These are phyloP conservation scores for Eudasyphora cyanicolor DNA, from an alignment of 2,888 invertebrate genomes.

Conservation along the genomic window DNA sequence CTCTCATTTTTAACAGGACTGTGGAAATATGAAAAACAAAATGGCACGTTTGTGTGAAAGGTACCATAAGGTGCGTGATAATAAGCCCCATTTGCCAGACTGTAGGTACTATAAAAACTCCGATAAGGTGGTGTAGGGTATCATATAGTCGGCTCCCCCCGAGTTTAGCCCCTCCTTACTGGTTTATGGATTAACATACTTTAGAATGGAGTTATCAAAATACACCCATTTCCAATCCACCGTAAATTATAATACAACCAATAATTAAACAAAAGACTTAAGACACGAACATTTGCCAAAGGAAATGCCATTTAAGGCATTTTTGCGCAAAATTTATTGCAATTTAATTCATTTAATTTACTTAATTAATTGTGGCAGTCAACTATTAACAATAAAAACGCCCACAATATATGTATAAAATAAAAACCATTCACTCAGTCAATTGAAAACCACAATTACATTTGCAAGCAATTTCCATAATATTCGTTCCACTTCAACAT, in stretches of 20 bases:
- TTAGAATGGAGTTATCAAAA: no score
- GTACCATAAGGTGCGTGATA: no score
- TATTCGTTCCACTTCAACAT: neutral
- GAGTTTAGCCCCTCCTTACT: no score
- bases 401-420: neutral
- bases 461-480: conserved; percentile 11
- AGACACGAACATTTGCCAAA: neutral
- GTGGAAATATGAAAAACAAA: no score
- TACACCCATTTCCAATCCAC: no score
- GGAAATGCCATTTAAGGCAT: neutral
- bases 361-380: neutral
- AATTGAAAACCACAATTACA: neutral
- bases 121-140: no score
- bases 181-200: no score
- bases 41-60: no score
- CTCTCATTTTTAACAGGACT: no score
- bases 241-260: neutral
- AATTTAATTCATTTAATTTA: conserved; percentile 8
- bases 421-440: neutral
- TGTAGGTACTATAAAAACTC: no score
- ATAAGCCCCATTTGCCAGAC: no score
- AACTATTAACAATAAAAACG: neutral
- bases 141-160: no score
- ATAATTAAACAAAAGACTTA: conserved; percentile 21
- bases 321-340: neutral